Conservation (phyloP, 2,113 vertebrate species). For the Dromaius novaehollandiae region DNA sequence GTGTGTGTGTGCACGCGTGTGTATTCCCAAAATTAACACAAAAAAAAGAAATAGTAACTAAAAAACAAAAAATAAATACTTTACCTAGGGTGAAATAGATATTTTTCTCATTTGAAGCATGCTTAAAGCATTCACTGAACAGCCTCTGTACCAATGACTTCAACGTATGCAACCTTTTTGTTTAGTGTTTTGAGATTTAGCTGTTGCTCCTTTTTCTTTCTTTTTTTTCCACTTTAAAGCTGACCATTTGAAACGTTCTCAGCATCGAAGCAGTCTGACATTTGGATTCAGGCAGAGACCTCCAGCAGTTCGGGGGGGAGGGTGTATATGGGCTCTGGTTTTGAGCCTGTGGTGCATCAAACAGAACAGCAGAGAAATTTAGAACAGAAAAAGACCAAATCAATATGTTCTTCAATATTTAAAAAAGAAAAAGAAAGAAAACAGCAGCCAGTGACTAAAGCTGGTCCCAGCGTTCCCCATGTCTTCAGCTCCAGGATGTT, state of each 20-base stretch:
- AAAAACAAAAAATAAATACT: background rate
- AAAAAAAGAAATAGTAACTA: background rate
- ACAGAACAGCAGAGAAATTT: background rate
- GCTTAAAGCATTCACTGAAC: background rate
- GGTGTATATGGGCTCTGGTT: background rate
- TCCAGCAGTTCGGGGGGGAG: background rate
- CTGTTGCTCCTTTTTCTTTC: background rate
- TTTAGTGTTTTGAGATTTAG: background rate
- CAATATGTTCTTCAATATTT: background rate
- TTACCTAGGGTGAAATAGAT: background rate
- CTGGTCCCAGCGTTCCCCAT: background rate
- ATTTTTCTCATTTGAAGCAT: background rate
- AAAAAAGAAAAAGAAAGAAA: background rate
- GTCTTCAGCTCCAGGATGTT: background rate
- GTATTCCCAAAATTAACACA: background rate
- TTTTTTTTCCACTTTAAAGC: rapidly evolving
- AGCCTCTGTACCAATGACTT: background rate
- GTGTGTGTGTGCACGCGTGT: too few species aligned
- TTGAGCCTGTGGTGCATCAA: background rate
- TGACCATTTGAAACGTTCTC: background rate
- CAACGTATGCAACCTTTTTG: background rate
- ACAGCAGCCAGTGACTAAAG: background rate
- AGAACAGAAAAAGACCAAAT: background rate
- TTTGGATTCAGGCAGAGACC: background rate
- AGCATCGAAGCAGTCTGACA: background rate